Evolutionary conservation across 92 coral and sea anemone species (phyloP), one percentile per base, ranked within the genome.

Genomic region (Porites cylindrica): DNA sequence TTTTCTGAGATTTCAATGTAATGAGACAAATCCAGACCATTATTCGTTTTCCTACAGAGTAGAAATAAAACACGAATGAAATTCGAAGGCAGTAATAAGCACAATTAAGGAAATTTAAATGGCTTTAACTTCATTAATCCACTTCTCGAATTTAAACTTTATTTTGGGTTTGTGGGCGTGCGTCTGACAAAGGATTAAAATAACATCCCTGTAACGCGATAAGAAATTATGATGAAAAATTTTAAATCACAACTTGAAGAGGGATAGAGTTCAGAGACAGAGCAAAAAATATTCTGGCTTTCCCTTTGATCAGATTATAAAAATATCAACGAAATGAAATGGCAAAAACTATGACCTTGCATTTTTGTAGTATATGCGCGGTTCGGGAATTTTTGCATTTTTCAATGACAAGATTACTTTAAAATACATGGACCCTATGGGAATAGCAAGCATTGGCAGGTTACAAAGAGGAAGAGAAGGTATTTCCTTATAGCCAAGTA

Each of bases 401-500:
- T 51, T 52, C 17, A 29, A 24, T 13, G 9, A 70, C 68, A 16
- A 64, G 60, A 62, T 43, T 64, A 69, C 59, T 38, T 7, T 13
- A 72, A 72, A 72, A 72, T 3, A 52, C 54, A 38, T 38, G 47
- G 4, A 5, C 47, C n/a, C 14, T 8, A 23, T 19, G n/a, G 14
- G 12, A 71, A 38, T 26, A 60, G 13, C 69, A 29, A 29, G 78
- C 56, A 62, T 12, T 58, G 47, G n/a, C 59, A 58, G 18, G 69
- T 9, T 32, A 52, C 52, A 4, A 21, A 11, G 21, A 16, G 21
- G 16, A 51, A 53, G 17, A 18, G 58, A 68, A 53, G 56, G 29
- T 12, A 81, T 70, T 81, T 81, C 77, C 77, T 59, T 23, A 59
- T 56, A 16, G 24, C 52, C 11, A 50, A 21, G 75, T 29, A 21